Evolutionary conservation across 2,797 vertebrate genomes (phyloP).

Genomic region (Aselliscus stoliczkanus): DNA sequence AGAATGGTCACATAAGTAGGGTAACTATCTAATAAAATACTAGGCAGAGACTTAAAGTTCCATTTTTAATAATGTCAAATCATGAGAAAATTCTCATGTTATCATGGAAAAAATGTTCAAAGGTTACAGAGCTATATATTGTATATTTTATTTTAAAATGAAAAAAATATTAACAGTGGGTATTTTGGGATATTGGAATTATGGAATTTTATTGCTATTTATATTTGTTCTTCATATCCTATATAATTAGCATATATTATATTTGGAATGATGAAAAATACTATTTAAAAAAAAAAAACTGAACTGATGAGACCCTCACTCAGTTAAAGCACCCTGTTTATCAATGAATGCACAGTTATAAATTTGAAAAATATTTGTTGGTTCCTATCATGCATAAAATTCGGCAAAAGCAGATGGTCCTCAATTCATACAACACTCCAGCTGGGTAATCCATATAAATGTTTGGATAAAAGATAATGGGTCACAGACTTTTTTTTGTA

Average conservation of each 20-base stretch:
- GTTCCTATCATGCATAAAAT: not conserved
- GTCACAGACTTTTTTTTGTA: not conserved
- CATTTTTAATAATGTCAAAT: not conserved
- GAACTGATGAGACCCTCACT: not conserved
- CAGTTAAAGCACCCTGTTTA: not conserved
- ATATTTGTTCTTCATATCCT: not conserved
- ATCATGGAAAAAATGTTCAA: not conserved
- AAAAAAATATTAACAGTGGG: not conserved
- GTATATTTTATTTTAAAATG: not conserved
- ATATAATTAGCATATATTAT: not conserved
- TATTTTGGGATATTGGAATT: not conserved
- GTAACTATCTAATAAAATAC: not conserved
- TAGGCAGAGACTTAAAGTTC: not conserved
- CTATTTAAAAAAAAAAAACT: not conserved
- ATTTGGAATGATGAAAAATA: not conserved
- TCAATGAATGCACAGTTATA: not conserved
- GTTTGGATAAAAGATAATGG: not conserved
- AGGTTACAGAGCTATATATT: not conserved
- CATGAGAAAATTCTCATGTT: not conserved
- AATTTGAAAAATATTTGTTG: conserved; percentile 2
- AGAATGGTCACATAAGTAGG: not conserved
- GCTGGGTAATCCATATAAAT: not conserved
- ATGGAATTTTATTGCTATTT: not conserved
- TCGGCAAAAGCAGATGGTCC: not conserved
- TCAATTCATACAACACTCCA: not conserved